phyloP scores from a whole-genome alignment of 2,113 vertebrate species.

The Thalassoma bifasciatum region DNA sequence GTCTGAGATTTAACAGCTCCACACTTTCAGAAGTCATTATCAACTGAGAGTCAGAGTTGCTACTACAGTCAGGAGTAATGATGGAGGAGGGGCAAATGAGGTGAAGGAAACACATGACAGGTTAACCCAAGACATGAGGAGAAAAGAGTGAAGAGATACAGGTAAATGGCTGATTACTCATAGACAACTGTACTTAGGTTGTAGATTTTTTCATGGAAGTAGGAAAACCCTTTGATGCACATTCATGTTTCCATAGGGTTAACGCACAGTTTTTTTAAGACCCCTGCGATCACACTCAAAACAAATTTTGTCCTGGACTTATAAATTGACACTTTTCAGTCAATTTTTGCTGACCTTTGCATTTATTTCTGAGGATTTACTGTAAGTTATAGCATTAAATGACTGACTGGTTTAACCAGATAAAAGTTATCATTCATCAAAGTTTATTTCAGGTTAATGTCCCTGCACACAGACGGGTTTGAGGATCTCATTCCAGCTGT shows the following conservation, averaged over 20 bases:
- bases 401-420: neutral
- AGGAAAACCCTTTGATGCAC: no score
- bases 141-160: neutral
- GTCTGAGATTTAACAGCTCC: conserved; percentile 29
- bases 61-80: neutral
- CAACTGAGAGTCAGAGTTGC: conserved; percentile 7
- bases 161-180: neutral
- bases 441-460: neutral
- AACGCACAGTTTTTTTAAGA: no score
- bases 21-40: conserved; percentile 41
- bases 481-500: neutral
- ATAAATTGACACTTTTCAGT: neutral
- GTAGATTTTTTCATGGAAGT: no score
- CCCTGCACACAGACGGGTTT: neutral
- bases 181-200: no score
- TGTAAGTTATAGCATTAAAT: neutral
- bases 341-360: no score
- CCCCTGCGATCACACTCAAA: no score
- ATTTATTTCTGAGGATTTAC: neutral
- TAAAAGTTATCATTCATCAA: neutral
- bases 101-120: neutral
- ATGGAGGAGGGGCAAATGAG: neutral
- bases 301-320: neutral
- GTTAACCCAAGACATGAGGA: neutral
- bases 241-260: no score